Percentiles rank a stretch among this genome's conserved stretches.
phyloP scores from a whole-genome alignment of 92 coral and sea anemone species.

The Phymanthus crucifer region DNA sequence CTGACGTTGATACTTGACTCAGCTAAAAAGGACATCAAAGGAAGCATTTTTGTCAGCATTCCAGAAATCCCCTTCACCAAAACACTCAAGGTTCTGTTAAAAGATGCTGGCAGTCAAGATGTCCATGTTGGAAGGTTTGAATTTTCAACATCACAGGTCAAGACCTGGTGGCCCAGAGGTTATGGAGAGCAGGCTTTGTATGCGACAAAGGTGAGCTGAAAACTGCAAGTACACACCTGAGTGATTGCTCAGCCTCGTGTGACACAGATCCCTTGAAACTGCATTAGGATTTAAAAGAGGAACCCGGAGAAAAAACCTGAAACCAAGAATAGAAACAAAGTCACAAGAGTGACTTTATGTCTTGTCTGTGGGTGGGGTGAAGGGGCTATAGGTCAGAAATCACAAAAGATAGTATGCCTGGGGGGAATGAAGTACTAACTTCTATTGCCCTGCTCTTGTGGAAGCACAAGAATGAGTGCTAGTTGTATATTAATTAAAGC shows the following conservation, averaged over 20 bases:
- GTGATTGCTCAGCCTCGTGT: too few relatives aligned
- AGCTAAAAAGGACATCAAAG: slow-evolving; percentile 49
- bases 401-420: too few relatives aligned
- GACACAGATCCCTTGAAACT: too few relatives aligned
- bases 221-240: background rate
- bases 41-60: slow-evolving; percentile 56
- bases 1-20: slow-evolving; percentile 63
- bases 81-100: slow-evolving; percentile 38
- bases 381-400: too few relatives aligned
- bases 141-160: slow-evolving; percentile 52
- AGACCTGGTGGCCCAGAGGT: slow-evolving; percentile 96
- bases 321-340: background rate
- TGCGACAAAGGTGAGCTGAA: slow-evolving; percentile 54
- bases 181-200: slow-evolving; percentile 87
- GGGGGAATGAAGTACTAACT: too few relatives aligned
- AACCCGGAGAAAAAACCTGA: background rate
- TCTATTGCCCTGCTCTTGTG: too few relatives aligned
- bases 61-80: slow-evolving; percentile 56
- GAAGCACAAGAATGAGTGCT: background rate
- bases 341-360: too few relatives aligned
- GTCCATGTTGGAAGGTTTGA: slow-evolving; percentile 58
- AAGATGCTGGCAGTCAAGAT: slow-evolving; percentile 51
- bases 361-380: too few relatives aligned
- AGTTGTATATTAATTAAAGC: background rate
- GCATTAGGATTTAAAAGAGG: too few relatives aligned